Base-by-base conservation (phyloP, 2,113 vertebrate genomes). In the Salvelinus fontinalis region DNA sequence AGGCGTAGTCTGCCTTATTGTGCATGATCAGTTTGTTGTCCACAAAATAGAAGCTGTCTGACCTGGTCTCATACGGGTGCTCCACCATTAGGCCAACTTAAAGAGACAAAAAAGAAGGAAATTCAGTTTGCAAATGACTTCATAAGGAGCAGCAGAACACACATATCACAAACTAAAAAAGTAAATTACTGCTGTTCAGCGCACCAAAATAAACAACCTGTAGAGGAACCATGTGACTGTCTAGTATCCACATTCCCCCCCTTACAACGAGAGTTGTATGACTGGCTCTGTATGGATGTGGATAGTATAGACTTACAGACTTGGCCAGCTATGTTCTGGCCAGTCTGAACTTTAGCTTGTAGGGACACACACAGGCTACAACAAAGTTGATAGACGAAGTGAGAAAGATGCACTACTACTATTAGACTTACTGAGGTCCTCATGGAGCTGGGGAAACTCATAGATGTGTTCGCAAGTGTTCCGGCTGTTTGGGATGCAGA, bases 11-110 rank as follows among this genome's bases (percentile, higher is more conserved):
- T 3, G 98, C 97, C 87, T 99, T 99, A 93, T 99, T 99, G 94
- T 99, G 98, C 98, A 99, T 99, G 86, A 99, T 95, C 89, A 99
- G 92, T 92, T 97, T 98, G 96, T 98, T 96, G 93, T 99, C 97
- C 83, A 99, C 97, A 91, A 99, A 99, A 93, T 99, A 99, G 93
- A 99, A 99, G 92, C 98, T 99, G 93, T 99, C 98, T 11, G 97
- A 99, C 89, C 95, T 95, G 3, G 98, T 99, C 90, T 99, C 97
- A 0, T 98, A 99, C 0, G 97, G 98, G 49, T 96, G 94, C 11
- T 95, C 96, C 80, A 99, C 96, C 98, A 99, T 99, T 91, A 96
- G 94, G 18, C 90, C 93, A 90, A 99, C 98, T 99, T 90, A 14
- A 62, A 67, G 26, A 82, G 3, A 5, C 31, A 24, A 57, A 24